Evolutionary conservation across 2,888 invertebrate genomes (phyloP), one percentile per base, ranked within the genome.

Genomic region (Rhamnusium bicolor): DNA sequence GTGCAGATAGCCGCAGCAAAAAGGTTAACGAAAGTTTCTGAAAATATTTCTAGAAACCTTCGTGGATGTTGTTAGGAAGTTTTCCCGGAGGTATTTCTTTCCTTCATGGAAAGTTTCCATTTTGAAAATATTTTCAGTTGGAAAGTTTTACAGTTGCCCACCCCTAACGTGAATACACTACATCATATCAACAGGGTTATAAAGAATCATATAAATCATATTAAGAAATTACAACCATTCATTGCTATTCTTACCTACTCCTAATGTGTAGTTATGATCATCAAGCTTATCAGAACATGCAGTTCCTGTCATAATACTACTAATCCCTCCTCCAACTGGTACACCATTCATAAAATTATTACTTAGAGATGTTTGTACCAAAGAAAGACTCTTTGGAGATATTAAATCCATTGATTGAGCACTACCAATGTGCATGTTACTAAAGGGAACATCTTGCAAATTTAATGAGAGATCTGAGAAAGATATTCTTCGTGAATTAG

Each of bases 201-300:
- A n/a, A n/a, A n/a, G n/a, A n/a, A n/a, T n/a, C n/a, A n/a, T n/a
- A n/a, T n/a, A n/a, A n/a, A n/a, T n/a, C n/a, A n/a, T 14, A 29
- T 32, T 58, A 29, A 6, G 29, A 12, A 32, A 58, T 29, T 14
- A 58, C 1, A 16, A 56, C 12, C 3, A 19, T 21, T 12, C 3
- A 19, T 21, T 12, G 12, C 24, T 4, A 6, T 24, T 6, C 3
- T 24, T 24, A 54, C 21, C 14, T 16, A 32, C 32, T 53, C 24
- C 53, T 18, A 54, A 54, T 58, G 65, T 53, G 53, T 65, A 65
- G 24, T 67, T 67, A 27, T 67, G 67, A 24, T 67, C 61, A 46
- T 61, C 67, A 21, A 24, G 12, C 14, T 40, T 46, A 16, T 12
- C 19, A 21, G 62, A 62, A 47, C 24, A 47, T 7, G 24, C n/a